phyloP scores from a whole-genome alignment of 2,797 vertebrate species.

The Falco novaeseelandiae region DNA sequence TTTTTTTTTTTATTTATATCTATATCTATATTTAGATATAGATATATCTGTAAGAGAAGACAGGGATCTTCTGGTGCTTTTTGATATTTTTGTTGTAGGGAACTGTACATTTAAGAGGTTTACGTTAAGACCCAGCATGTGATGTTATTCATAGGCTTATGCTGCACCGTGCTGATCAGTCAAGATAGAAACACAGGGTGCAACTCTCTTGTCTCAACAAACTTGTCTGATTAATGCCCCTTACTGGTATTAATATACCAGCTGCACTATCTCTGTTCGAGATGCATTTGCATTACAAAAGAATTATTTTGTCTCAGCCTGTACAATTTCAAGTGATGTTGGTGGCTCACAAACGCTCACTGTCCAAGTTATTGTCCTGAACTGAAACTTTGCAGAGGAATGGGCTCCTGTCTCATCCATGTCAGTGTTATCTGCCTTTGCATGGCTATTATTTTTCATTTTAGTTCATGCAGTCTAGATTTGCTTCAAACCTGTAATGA shows the following conservation, averaged over 20 bases:
- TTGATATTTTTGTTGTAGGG: neutral
- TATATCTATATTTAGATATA: no score
- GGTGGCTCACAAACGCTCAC: neutral
- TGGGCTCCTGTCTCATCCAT: neutral
- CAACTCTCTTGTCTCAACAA: neutral
- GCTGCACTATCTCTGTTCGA: neutral
- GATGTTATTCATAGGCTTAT: neutral
- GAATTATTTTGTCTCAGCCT: neutral
- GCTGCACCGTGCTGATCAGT: neutral
- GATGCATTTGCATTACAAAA: slow-evolving; percentile 35
- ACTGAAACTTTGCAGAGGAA: neutral
- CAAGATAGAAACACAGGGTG: neutral
- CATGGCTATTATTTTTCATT: neutral
- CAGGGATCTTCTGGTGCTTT: neutral
- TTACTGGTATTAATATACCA: neutral
- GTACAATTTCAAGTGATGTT: neutral
- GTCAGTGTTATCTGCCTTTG: neutral
- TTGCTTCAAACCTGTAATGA: neutral
- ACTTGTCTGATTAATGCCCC: slow-evolving; percentile 4
- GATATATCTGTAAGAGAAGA: neutral
- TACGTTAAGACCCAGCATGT: neutral
- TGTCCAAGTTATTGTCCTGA: neutral
- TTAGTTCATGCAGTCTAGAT: neutral
- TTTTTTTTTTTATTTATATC: neutral
- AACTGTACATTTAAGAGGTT: neutral